A percentile compares a stretch with the other conserved stretches of the same genome.
Conservation (phyloP, 2,113 vertebrate species). For the Crotalus horridus region DNA sequence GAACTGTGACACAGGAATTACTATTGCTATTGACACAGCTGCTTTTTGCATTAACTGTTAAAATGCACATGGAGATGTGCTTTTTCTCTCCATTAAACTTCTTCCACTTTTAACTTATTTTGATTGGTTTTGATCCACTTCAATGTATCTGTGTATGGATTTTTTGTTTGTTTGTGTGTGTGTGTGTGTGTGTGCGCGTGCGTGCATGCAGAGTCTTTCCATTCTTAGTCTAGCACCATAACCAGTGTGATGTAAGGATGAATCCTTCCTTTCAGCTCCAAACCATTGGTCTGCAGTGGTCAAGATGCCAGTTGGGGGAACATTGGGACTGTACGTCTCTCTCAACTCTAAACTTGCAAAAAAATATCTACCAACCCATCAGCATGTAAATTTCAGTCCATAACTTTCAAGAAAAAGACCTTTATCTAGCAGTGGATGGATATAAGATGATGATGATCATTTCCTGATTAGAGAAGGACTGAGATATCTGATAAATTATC, state of each 20-base stretch:
- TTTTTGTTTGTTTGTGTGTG: neutral
- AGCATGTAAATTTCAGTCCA: neutral
- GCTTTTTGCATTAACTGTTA: neutral
- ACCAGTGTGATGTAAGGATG: neutral
- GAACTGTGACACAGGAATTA: neutral
- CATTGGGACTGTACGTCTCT: neutral
- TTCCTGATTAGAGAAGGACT: neutral
- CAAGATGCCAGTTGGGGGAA: neutral
- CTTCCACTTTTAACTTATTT: neutral
- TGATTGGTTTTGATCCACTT: neutral
- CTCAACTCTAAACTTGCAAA: neutral
- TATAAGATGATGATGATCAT: neutral
- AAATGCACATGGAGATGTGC: neutral
- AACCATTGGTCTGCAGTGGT: neutral
- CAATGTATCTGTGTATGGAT: neutral
- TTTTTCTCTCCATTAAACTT: neutral
- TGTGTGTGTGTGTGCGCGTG: too few relatives aligned
- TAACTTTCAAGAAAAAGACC: neutral
- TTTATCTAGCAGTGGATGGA: neutral
- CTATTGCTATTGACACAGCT: neutral
- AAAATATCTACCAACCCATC: neutral
- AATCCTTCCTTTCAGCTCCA: neutral
- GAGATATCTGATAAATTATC: neutral
- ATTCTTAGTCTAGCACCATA: neutral
- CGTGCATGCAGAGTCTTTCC: neutral